Percentiles rank a stretch among this genome's conserved stretches.
Conservation (phyloP, 1,140 invertebrate genomes). For the Meloidogyne chitwoodi region DNA sequence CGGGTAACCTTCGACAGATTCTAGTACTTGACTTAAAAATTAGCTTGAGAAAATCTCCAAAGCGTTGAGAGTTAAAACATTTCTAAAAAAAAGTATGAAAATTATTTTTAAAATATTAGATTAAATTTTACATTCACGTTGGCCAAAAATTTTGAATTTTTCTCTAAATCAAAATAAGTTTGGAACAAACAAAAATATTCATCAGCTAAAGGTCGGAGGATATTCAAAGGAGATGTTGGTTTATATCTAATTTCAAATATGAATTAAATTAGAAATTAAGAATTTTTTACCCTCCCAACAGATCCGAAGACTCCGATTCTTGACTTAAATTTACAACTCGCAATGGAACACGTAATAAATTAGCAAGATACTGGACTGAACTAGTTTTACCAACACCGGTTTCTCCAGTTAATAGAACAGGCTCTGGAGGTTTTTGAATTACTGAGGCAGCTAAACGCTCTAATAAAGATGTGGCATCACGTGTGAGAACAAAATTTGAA, state of each 20-base stretch:
- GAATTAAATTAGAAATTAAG: background rate
- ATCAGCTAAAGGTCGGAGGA: slow-evolving; percentile 75
- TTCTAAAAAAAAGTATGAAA: slow-evolving; percentile 60
- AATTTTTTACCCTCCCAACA: slow-evolving; percentile 72
- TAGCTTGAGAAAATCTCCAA: slow-evolving; percentile 71
- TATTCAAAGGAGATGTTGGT: slow-evolving; percentile 81
- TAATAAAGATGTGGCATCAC: slow-evolving; percentile 72
- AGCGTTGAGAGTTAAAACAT: slow-evolving; percentile 72
- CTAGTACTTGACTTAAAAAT: slow-evolving; percentile 73
- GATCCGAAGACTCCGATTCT: slow-evolving; percentile 90
- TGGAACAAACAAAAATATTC: slow-evolving; percentile 82
- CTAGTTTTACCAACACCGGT: slow-evolving; percentile 97
- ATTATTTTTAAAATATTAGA: slow-evolving; percentile 3
- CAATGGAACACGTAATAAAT: slow-evolving; percentile 70
- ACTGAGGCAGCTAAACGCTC: slow-evolving; percentile 65
- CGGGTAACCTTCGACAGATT: slow-evolving; percentile 59
- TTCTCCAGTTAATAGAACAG: slow-evolving; percentile 90
- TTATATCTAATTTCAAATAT: slow-evolving; percentile 75
- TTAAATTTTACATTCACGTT: slow-evolving; percentile 67
- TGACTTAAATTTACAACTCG: slow-evolving; percentile 99
- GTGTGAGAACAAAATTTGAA: slow-evolving; percentile 60
- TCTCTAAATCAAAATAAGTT: slow-evolving; percentile 72
- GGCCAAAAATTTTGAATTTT: slow-evolving; percentile 79
- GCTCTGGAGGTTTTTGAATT: slow-evolving; percentile 69
- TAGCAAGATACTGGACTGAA: slow-evolving; percentile 85